Base-by-base conservation (phyloP, 2,113 vertebrate genomes). In the Glaucomys volans region DNA sequence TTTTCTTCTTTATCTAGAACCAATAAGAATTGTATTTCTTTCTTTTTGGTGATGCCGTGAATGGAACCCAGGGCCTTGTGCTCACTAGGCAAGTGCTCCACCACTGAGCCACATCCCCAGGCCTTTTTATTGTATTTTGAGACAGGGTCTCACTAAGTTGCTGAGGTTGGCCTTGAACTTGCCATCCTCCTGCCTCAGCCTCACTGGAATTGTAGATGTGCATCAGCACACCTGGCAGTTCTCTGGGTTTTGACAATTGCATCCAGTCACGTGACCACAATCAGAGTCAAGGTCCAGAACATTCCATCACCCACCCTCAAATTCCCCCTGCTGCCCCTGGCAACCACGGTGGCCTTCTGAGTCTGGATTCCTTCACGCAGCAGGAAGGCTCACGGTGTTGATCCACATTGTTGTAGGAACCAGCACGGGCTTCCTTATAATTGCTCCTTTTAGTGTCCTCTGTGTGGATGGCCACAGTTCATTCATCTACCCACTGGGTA, bases 1-100 rank as follows among this genome's bases (percentile, higher is more conserved):
- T 52, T 75, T 66, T 52, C 72, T 67, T 74, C 66, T 74, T 76
- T 77, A 74, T 92, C 92, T 95, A 72, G 44, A 72, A 80, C 76
- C 9, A 42, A n/a, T 57, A 40, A 66, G 28, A 40, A 35, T 4
- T n/a, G n/a, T n/a, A n/a, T n/a, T 37, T 1, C 2, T 22, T 57
- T 24, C 54, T 76, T 35, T 57, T 26, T 26, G 26, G 8, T 11
- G 59, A 28, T 62, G 22, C 59, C 28, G 24, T 24, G 59, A 28
- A 62, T 28, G 8, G 59, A 62, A 62, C 59, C 24, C 59, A 72
- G 47, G 16, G 24, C 24, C 37, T 71, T 16, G 2, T 37, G 66
- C 12, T 30, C 37, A 8, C 35, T 52, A 35, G 5, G 24, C 5
- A 54, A 54, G 24, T 54, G 28, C 24, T 59, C 8, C 6, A 24